Conservation (phyloP, 2,113 vertebrate species). For the Xenopus laevis region DNA sequence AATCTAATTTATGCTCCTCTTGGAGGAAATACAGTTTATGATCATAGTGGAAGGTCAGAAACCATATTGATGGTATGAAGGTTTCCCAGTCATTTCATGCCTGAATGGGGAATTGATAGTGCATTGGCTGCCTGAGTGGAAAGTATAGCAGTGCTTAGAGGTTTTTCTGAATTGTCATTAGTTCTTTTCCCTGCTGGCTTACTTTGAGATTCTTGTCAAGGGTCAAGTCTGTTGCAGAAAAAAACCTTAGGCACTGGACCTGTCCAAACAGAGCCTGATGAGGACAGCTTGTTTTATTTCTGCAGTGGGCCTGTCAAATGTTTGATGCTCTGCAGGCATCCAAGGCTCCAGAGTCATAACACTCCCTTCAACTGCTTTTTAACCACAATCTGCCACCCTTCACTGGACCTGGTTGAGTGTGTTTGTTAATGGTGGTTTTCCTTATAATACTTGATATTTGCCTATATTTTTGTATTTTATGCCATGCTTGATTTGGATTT, state of each 20-base stretch:
- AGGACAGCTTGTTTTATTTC: neutral
- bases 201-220: constrained; percentile 3
- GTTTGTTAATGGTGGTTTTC: neutral
- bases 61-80: constrained; percentile 48
- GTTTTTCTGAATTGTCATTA: constrained; percentile 24
- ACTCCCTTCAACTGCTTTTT: neutral
- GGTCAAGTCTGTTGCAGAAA: constrained; percentile 15
- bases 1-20: neutral
- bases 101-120: constrained; percentile 63
- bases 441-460: neutral
- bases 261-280: neutral
- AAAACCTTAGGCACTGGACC: neutral
- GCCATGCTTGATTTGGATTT: neutral
- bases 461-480: neutral
- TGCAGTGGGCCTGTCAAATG: neutral
- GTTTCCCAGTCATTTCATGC: constrained; percentile 50
- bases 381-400: neutral
- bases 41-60: constrained; percentile 59
- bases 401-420: neutral
- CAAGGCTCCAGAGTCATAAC: neutral
- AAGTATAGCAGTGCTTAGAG: constrained; percentile 34
- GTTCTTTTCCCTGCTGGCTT: neutral
- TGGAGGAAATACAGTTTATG: constrained; percentile 46
- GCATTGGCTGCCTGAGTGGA: constrained; percentile 59
- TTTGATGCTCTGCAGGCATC: neutral